Evolutionary conservation across 2,797 vertebrate species (phyloP).

Genomic region (Hipposideros larvatus): DNA sequence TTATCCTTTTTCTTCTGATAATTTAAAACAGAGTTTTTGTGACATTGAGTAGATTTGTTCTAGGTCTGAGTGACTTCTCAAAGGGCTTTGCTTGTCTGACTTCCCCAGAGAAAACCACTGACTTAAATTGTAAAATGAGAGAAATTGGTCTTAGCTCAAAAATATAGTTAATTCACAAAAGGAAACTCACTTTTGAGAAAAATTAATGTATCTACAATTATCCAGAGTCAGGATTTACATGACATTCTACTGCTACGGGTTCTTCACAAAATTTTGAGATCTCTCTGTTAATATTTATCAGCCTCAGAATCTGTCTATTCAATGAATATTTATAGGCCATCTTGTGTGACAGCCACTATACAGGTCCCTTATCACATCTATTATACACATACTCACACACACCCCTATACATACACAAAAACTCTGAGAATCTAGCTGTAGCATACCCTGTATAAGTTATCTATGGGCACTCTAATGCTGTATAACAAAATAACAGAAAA

Average conservation of each 20-base stretch:
- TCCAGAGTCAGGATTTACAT: neutral
- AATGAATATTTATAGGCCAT: neutral
- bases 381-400: neutral
- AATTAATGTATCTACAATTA: neutral
- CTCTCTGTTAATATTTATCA: neutral
- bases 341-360: neutral
- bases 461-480: neutral
- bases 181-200: constrained; percentile 15
- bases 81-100: neutral
- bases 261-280: neutral
- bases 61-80: neutral
- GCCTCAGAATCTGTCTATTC: neutral
- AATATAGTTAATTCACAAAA: neutral
- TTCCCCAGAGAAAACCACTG: constrained; percentile 14
- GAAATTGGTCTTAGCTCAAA: neutral
- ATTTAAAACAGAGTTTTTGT: constrained; percentile 44
- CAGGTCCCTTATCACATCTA: neutral
- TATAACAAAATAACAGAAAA: neutral
- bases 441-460: neutral
- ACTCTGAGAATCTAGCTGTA: neutral
- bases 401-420: neutral
- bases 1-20: neutral
- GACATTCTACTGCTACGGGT: neutral
- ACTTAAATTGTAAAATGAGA: neutral
- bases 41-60: neutral